These are phyloP conservation scores for Drosophila pallidifrons DNA, from an alignment of 1,140 invertebrate genomes.

Conservation along the genomic window DNA sequence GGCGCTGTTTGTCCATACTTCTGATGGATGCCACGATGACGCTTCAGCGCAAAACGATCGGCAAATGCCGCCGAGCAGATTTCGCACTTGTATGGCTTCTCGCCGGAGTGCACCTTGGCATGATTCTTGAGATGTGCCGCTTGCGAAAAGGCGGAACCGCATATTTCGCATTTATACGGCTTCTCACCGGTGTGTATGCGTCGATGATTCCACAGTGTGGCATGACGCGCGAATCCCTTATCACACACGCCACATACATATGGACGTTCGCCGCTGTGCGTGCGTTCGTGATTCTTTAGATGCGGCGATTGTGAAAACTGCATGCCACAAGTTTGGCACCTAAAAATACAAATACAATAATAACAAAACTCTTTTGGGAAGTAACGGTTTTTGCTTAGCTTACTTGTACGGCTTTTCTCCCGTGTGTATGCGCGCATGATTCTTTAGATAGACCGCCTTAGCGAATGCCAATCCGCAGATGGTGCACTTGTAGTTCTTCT, in stretches of 20 bases:
- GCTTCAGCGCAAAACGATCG: constrained; percentile 91
- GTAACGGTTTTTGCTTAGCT: constrained; percentile 9
- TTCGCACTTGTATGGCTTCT: constrained; percentile 91
- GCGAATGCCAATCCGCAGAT: constrained; percentile 97
- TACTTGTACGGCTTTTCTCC: constrained; percentile 94
- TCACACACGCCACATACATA: constrained; percentile 97
- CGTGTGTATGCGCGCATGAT: constrained; percentile 94
- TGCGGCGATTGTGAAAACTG: constrained; percentile 95
- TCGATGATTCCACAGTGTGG: constrained; percentile 95
- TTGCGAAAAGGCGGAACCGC: constrained; percentile 93
- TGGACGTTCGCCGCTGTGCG: constrained; percentile 95
- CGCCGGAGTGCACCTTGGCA: constrained; percentile 91
- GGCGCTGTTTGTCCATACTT: constrained; percentile 88
- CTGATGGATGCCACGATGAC: constrained; percentile 91
- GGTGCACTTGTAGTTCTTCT: constrained; percentile 96
- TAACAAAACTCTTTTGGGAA: neutral
- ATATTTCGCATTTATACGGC: constrained; percentile 93
- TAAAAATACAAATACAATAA: constrained; percentile 47
- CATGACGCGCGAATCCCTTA: constrained; percentile 94
- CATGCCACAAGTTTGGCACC: constrained; percentile 94
- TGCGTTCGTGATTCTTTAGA: constrained; percentile 96
- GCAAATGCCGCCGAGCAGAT: constrained; percentile 95
- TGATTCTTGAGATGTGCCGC: constrained; percentile 95
- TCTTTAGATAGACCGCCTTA: constrained; percentile 95
- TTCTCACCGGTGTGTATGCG: constrained; percentile 97